Conservation (phyloP, 1,140 invertebrate species). For the Physella acuta region DNA sequence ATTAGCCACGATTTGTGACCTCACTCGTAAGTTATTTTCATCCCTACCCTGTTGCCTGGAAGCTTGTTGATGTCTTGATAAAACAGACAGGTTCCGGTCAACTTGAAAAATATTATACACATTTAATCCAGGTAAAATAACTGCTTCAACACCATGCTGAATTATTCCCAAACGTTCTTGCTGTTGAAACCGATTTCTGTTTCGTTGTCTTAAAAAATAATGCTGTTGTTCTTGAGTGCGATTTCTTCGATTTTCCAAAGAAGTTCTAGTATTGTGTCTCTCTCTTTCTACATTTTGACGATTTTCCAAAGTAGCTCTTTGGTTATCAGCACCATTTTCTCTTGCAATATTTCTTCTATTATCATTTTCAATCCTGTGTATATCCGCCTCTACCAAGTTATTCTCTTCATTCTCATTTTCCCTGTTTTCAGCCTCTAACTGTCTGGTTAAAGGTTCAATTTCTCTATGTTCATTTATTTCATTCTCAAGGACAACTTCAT, state of each 20-base stretch:
- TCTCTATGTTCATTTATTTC: conserved; percentile 22
- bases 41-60: no score
- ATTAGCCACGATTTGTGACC: no score
- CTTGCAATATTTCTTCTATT: conserved; percentile 16
- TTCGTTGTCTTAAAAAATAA: conserved; percentile 19
- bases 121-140: not conserved
- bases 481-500: conserved; percentile 10
- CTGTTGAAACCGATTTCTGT: not conserved
- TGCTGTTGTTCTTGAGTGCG: conserved; percentile 18
- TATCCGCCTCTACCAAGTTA: conserved; percentile 20
- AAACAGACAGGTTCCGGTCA: not conserved
- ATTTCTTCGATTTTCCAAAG: conserved; percentile 16
- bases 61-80: no score
- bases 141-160: conserved; percentile 6
- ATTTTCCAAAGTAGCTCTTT: conserved; percentile 15
- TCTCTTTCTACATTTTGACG: conserved; percentile 23
- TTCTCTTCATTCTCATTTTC: conserved; percentile 26
- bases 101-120: conserved; percentile 2
- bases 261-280: conserved; percentile 6
- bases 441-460: conserved; percentile 12
- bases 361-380: conserved; percentile 17
- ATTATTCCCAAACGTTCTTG: not conserved
- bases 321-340: conserved; percentile 20
- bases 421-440: conserved; percentile 15
- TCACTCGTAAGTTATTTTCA: no score